These are phyloP conservation scores for Copidosoma floridanum DNA, from an alignment of 1,140 invertebrate species.

Conservation along the genomic window DNA sequence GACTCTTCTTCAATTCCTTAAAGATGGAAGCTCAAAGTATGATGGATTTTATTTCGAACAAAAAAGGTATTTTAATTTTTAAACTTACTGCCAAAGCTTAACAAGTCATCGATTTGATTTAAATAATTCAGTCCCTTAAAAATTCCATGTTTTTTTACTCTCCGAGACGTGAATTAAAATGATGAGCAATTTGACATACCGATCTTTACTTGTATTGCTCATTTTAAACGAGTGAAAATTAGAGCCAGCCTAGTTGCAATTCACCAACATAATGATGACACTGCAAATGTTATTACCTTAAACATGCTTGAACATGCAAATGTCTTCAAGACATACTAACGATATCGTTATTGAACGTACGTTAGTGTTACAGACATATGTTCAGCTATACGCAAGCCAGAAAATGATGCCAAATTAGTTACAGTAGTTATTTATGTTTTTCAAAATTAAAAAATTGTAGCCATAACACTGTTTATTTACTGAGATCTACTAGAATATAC, in stretches of 20 bases:
- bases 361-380: too few relatives aligned
- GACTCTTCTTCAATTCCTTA: slow-evolving; percentile 10
- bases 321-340: too few relatives aligned
- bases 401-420: too few relatives aligned
- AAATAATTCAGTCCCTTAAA: not conserved
- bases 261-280: not conserved
- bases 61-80: slow-evolving; percentile 6
- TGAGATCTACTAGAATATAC: too few relatives aligned
- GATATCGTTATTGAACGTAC: too few relatives aligned
- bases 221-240: not conserved
- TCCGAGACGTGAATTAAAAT: not conserved
- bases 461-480: too few relatives aligned
- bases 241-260: not conserved
- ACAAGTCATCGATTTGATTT: slow-evolving; percentile 4
- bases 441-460: too few relatives aligned
- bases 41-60: slow-evolving; percentile 7
- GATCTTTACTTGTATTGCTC: not conserved
- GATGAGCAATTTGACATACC: not conserved
- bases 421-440: too few relatives aligned
- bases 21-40: not conserved
- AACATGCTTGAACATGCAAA: too few relatives aligned
- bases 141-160: slow-evolving; percentile 2
- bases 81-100: slow-evolving; percentile 21
- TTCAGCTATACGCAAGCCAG: too few relatives aligned
- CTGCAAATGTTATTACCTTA: not conserved